Conservation (phyloP, 2,113 vertebrate species). For the Vombatus ursinus region DNA sequence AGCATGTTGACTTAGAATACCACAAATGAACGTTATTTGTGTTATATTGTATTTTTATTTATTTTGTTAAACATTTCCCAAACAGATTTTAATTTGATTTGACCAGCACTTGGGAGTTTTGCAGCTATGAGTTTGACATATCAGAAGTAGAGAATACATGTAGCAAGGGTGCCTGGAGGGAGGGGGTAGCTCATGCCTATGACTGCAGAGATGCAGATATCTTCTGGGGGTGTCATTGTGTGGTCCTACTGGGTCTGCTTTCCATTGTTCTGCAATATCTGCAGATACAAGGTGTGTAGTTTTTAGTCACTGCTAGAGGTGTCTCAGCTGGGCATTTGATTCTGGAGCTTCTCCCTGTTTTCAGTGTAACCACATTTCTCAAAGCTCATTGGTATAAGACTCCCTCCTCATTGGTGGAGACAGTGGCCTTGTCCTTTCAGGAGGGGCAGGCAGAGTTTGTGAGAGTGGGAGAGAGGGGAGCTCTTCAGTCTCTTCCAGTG, state of each 20-base stretch:
- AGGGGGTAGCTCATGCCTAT: neutral
- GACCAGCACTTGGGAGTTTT: neutral
- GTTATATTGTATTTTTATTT: neutral
- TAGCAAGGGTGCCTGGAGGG: neutral
- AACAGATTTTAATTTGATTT: neutral
- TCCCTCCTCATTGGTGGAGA: neutral
- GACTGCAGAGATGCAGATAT: neutral
- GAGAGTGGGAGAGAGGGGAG: neutral
- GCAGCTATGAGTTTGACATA: neutral
- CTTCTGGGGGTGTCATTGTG: neutral
- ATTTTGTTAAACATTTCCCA: neutral
- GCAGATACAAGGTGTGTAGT: neutral
- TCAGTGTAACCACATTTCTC: neutral
- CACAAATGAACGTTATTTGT: neutral
- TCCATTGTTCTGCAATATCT: neutral
- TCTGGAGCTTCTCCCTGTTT: neutral
- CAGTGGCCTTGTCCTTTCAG: neutral
- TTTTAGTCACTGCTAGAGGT: neutral
- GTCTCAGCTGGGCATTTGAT: neutral
- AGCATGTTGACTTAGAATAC: neutral
- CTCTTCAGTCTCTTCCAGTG: neutral
- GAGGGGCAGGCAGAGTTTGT: neutral
- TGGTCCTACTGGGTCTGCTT: neutral
- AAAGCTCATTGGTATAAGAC: neutral
- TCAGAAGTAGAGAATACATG: neutral